Conservation (phyloP, 2,113 vertebrate genomes). For the Toxotes chatareus region DNA sequence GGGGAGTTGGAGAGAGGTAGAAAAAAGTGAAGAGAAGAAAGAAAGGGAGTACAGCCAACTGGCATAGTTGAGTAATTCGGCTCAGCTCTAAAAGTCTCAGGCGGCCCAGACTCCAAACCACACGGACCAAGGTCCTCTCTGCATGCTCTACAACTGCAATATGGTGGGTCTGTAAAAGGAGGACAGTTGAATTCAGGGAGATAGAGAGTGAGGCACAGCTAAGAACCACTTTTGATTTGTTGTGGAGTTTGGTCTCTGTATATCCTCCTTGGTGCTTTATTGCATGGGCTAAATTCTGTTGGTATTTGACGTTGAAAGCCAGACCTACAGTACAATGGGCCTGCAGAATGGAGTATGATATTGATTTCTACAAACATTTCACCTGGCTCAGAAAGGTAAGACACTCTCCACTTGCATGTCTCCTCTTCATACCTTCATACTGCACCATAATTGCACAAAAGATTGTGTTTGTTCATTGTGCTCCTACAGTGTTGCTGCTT, state of each 20-base stretch:
- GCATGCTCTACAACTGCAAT: constrained; percentile 53
- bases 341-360: constrained; percentile 95
- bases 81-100: constrained; percentile 79
- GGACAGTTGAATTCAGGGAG: constrained; percentile 25
- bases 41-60: constrained; percentile 79
- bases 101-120: constrained; percentile 84
- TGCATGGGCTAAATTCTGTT: constrained; percentile 48
- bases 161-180: constrained; percentile 74
- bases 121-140: constrained; percentile 81
- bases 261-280: constrained; percentile 18
- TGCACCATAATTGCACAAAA: constrained; percentile 3
- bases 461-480: constrained; percentile 22
- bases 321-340: constrained; percentile 89
- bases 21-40: constrained; percentile 66
- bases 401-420: constrained; percentile 57
- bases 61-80: constrained; percentile 80
- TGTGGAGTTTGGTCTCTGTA: constrained; percentile 29
- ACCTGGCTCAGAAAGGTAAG: constrained; percentile 97
- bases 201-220: constrained; percentile 36
- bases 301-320: constrained; percentile 69
- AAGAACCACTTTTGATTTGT: constrained; percentile 60
- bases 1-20: constrained; percentile 66
- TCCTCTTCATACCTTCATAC: constrained; percentile 1
- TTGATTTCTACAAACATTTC: constrained; percentile 98
- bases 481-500: constrained; percentile 31